Conservation (phyloP, 1,140 invertebrate species). For the Trichogramma pretiosum region DNA sequence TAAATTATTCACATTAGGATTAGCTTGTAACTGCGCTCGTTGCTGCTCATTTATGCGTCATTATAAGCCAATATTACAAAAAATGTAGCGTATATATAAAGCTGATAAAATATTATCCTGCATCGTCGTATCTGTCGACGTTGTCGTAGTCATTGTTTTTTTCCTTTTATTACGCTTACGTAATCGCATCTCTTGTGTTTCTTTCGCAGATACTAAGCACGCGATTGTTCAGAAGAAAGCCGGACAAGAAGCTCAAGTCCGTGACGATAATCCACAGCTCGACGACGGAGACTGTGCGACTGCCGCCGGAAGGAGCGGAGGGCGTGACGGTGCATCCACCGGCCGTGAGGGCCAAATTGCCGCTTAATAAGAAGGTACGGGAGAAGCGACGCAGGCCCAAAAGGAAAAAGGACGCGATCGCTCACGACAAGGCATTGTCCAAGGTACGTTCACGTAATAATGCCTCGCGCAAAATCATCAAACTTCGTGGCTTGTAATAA, state of each 20-base stretch:
- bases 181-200: no score
- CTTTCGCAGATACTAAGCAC: slow-evolving; percentile 63
- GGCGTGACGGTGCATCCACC: slow-evolving; percentile 53
- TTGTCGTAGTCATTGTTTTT: no score
- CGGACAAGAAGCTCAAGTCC: slow-evolving; percentile 68
- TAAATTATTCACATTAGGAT: no score
- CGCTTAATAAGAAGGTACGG: slow-evolving; percentile 50
- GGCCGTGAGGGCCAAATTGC: slow-evolving; percentile 50
- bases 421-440: slow-evolving; percentile 16
- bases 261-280: slow-evolving; percentile 79
- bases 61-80: no score
- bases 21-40: no score
- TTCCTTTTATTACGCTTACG: no score
- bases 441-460: no score
- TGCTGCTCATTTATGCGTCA: no score
- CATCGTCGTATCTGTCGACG: no score
- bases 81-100: no score
- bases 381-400: slow-evolving; percentile 42
- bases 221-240: slow-evolving; percentile 64
- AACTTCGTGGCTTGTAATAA: not conserved
- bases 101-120: no score
- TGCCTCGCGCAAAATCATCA: not conserved
- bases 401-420: slow-evolving; percentile 31
- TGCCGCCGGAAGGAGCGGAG: slow-evolving; percentile 63
- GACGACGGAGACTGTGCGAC: slow-evolving; percentile 71